Percentiles rank a stretch among this genome's conserved stretches.
phyloP scores from a whole-genome alignment of 2,888 invertebrate species.

The Aporophyla lueneburgensis region DNA sequence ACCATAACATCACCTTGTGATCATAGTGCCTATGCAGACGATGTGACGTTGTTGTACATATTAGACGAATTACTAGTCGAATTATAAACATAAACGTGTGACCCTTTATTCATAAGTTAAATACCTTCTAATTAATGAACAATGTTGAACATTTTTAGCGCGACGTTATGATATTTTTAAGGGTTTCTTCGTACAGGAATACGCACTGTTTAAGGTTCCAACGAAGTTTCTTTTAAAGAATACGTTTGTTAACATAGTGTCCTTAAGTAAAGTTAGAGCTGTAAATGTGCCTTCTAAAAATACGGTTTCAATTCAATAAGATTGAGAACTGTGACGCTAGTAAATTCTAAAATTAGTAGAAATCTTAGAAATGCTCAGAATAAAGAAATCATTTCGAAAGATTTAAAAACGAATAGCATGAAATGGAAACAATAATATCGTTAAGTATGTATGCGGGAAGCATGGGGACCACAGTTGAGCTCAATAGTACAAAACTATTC shows the following conservation, averaged over 20 bases:
- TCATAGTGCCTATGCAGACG: conserved; percentile 76
- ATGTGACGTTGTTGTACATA: conserved; percentile 80
- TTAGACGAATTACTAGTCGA: conserved; percentile 86
- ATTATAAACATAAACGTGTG: conserved; percentile 71
- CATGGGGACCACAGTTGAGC: conserved; percentile 76
- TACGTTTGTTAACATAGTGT: conserved; percentile 49
- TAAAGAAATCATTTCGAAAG: conserved; percentile 45
- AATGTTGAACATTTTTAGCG: conserved; percentile 51
- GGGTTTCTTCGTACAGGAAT: conserved; percentile 38
- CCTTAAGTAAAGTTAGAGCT: conserved; percentile 57
- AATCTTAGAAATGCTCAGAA: conserved; percentile 58
- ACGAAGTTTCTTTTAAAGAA: conserved; percentile 38
- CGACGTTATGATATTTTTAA: conserved; percentile 54
- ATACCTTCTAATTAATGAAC: conserved; percentile 44
- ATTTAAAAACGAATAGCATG: conserved; percentile 35
- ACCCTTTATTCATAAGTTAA: conserved; percentile 58
- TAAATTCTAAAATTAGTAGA: conserved; percentile 50
- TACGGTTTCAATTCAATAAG: conserved; percentile 39
- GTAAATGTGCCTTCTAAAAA: conserved; percentile 69
- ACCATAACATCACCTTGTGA: conserved; percentile 63
- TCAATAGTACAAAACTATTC: conserved; percentile 71
- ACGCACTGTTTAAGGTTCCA: conserved; percentile 42
- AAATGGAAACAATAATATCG: conserved; percentile 55
- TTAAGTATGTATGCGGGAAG: conserved; percentile 67
- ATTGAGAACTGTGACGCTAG: conserved; percentile 60